These are phyloP conservation scores for Hyphantria cunea DNA, from an alignment of 1,140 invertebrate species.

Conservation along the genomic window DNA sequence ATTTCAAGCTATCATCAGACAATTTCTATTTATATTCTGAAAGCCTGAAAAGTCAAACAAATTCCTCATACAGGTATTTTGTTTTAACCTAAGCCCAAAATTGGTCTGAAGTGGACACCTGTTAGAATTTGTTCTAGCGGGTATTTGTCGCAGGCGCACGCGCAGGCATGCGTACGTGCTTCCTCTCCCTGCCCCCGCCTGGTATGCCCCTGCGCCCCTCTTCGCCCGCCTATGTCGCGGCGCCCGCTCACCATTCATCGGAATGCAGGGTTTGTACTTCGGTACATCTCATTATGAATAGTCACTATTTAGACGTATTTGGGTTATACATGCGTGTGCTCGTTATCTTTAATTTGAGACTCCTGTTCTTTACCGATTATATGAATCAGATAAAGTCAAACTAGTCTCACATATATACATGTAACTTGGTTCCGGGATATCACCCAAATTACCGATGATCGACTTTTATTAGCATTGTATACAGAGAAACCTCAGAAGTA, in stretches of 20 bases:
- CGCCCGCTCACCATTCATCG: slow-evolving; percentile 55
- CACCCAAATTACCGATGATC: too few species aligned
- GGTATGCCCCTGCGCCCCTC: slow-evolving; percentile 5
- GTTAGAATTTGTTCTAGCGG: slow-evolving; percentile 64
- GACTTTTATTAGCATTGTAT: too few species aligned
- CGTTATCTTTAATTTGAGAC: slow-evolving; percentile 4
- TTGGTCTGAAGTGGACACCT: slow-evolving; percentile 61
- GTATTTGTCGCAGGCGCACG: slow-evolving; percentile 60
- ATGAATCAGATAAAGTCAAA: too few species aligned
- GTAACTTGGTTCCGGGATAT: too few species aligned
- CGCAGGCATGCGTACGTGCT: slow-evolving; percentile 57
- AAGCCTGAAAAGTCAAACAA: not conserved
- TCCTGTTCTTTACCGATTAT: slow-evolving; percentile 1
- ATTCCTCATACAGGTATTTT: slow-evolving; percentile 44
- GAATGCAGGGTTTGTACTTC: slow-evolving; percentile 66
- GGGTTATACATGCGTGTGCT: slow-evolving; percentile 22
- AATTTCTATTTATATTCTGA: not conserved
- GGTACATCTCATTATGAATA: slow-evolving; percentile 61
- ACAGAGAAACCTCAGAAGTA: too few species aligned
- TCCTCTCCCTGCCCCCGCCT: slow-evolving; percentile 18
- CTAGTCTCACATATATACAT: too few species aligned
- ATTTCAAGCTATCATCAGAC: not conserved
- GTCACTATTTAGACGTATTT: slow-evolving; percentile 48
- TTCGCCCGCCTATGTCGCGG: slow-evolving; percentile 20
- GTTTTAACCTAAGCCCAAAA: slow-evolving; percentile 56